Base-by-base conservation (phyloP, 1,140 invertebrate genomes). In the Drosophila repletoides region DNA sequence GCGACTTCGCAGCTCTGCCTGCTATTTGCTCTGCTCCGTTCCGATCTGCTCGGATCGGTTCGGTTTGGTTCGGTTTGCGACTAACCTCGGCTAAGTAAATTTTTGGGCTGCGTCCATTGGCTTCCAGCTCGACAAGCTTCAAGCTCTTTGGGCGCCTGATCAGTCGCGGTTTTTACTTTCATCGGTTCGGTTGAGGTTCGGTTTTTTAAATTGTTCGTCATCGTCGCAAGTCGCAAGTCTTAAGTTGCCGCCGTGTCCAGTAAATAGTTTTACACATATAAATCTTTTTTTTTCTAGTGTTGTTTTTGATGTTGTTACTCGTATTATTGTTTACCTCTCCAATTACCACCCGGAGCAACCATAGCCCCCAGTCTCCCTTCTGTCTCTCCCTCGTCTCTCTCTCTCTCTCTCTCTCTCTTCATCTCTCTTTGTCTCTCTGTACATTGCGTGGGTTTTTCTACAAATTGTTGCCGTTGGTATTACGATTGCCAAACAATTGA, bases 81-180 rank as follows among this genome's bases (percentile, higher is more conserved):
- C 17, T 40, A 36, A 33, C 28, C 60, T 48, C 52, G 53, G 28
- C 34, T 77, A 19, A 12, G 45, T 51, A n/a, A n/a, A n/a, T n/a
- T 45, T 49, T 69, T 48, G 29, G 64, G 43, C 49, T 49, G 24
- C 49, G 72, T 72, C 53, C 61, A 60, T 74, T 74, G 55, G 67
- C 71, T 80, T 72, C 69, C 51, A 76, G 59, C 61, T n/a, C n/a
- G n/a, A n/a, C n/a, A n/a, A n/a, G 76, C 59, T 72, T 38, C 74
- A 53, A 52, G 46, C 46, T 52, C 43, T 56, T 34, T 63, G 51
- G 80, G 75, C 67, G 83, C 83, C 75, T 88, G 86, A 88, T 88
- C 88, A 89, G 88, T 89, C 76, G 83, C 83, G 83, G 84, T 86
- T 89, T 89, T 89, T 88, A 89, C 88, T 89, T 89, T 88, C 88